Conservation (phyloP, 2,113 vertebrate genomes). For the Neolamprologus longior region DNA sequence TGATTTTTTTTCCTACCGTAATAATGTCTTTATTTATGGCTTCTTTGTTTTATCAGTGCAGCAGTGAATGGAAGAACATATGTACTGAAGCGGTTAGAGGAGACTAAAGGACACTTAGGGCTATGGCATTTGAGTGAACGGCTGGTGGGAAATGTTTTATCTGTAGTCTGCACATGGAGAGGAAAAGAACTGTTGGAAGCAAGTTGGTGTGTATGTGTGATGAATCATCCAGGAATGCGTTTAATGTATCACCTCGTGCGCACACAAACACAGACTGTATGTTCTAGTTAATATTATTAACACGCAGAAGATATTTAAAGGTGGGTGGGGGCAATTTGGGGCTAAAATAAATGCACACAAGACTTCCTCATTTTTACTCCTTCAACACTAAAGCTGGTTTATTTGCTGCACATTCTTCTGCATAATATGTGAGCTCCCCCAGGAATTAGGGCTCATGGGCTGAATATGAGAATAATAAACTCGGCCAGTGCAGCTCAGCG, state of each 20-base stretch:
- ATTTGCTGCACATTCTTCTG: conserved; percentile 4
- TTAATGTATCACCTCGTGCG: background rate
- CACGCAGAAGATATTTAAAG: background rate
- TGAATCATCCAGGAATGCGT: background rate
- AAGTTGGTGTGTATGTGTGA: background rate
- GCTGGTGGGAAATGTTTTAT: conserved; percentile 34
- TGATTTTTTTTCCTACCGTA: background rate
- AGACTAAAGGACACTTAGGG: conserved; percentile 8
- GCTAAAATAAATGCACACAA: conserved; percentile 42
- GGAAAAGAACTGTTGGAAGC: background rate
- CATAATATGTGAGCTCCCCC: conserved; percentile 43
- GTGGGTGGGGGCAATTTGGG: background rate
- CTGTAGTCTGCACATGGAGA: conserved; percentile 31
- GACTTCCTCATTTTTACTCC: conserved; percentile 18
- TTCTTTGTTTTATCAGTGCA: background rate
- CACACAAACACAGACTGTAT: background rate
- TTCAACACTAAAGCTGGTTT: conserved; percentile 4
- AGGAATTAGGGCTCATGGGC: conserved; percentile 31
- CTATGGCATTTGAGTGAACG: background rate
- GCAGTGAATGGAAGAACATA: background rate
- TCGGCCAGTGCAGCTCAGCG: background rate
- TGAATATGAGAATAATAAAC: conserved; percentile 48
- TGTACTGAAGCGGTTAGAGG: background rate
- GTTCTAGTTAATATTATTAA: background rate
- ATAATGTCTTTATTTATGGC: background rate